Conservation (phyloP, 2,888 invertebrate species). For the Platycheirus albimanus region DNA sequence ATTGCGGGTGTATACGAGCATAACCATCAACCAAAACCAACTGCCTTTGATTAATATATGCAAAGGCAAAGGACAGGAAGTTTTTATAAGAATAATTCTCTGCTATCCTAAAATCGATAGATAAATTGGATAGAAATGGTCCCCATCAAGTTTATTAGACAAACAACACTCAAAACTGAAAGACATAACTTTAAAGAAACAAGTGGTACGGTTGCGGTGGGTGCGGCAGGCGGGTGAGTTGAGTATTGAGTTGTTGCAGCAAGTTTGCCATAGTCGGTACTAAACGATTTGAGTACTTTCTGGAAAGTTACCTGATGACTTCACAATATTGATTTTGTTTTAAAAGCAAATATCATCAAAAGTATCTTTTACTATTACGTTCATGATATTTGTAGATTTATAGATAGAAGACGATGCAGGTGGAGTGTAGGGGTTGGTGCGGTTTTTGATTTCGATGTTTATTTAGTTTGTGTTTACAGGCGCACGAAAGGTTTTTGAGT, state of each 20-base stretch:
- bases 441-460: not conserved
- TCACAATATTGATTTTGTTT: conserved; percentile 43
- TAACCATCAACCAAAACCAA: conserved; percentile 7
- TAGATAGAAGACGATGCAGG: too few relatives aligned
- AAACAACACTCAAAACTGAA: conserved; percentile 28
- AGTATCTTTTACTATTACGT: not conserved
- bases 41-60: conserved; percentile 52
- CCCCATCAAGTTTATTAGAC: conserved; percentile 49
- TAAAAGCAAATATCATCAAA: conserved; percentile 17
- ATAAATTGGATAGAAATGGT: conserved; percentile 41
- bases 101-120: not conserved
- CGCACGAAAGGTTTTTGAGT: not conserved
- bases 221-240: too few relatives aligned
- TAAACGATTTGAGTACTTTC: not conserved
- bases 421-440: not conserved
- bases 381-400: not conserved
- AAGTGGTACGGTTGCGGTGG: conserved; percentile 14
- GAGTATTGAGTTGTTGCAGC: too few relatives aligned
- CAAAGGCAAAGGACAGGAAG: conserved; percentile 17
- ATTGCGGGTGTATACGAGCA: conserved; percentile 3
- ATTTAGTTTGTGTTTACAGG: not conserved
- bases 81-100: conserved; percentile 2
- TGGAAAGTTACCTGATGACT: conserved; percentile 1
- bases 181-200: conserved; percentile 32
- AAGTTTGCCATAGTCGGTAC: conserved; percentile 10